Evolutionary conservation across 2,888 invertebrate genomes (phyloP), one percentile per base, ranked within the genome.

Genomic region (Leucophora obtusa): DNA sequence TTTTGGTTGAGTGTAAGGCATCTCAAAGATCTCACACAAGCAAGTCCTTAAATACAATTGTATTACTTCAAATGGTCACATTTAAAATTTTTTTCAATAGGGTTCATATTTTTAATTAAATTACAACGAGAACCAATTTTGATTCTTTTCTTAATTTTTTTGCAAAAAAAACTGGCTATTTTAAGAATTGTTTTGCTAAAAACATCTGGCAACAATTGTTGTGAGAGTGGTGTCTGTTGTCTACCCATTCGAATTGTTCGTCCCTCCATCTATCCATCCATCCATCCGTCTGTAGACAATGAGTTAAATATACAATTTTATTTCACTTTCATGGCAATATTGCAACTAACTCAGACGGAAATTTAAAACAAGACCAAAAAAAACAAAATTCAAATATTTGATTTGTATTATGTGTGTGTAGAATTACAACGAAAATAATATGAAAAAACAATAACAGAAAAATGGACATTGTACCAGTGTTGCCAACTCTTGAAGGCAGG

Each of bases 271-370:
- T n/a, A 6, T 43, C 8, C 28, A 17, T 47, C 47, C 15, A 10
- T 66, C 10, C 15, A 6, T 38, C 21, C 18, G 35, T 24, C 66
- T 56, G 47, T 58, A 47, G 15, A 24, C 58, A 58, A 66, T 66
- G 10, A 21, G 38, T n/a, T n/a, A 38, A 54, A 54, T 66, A 66
- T 66, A 38, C 10, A 66, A 24, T 18, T 28, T 38, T 56, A 47
- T 58, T 58, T 58, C 47, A 58, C 58, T 69, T 69, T 69, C 68
- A 69, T 69, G 58, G 47, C 47, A 58, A 50, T n/a, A 58, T 43
- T 66, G 66, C 53, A 66, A 54, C 53, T 47, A 56, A 58, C 14
- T 17, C 56, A 28, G 18, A 68, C 47, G 10, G 18, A 58, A 73
- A 58, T 21, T 63, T 43, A 56, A 43, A 28, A 7, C 50, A 65